A percentile compares a stretch with the other conserved stretches of the same genome.
Evolutionary conservation across 1,140 invertebrate species (phyloP).

Genomic region (Cheumatopsyche charites): DNA sequence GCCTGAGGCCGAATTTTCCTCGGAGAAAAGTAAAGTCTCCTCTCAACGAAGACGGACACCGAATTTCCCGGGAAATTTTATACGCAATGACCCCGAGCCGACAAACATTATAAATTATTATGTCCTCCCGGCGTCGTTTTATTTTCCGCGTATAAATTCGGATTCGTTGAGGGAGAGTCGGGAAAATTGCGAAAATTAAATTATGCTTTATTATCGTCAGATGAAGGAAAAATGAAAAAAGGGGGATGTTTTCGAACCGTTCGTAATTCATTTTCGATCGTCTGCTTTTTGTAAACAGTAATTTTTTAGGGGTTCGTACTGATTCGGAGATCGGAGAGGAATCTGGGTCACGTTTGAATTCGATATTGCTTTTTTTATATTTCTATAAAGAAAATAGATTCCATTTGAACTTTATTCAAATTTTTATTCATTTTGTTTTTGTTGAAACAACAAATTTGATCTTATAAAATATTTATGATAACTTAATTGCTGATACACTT

Average conservation of each 20-base stretch:
- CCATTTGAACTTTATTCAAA: not conserved
- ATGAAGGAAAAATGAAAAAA: not conserved
- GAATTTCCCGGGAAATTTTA: too few species aligned
- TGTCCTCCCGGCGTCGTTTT: not conserved
- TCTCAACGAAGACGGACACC: slow-evolving; percentile 20
- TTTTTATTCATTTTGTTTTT: too few species aligned
- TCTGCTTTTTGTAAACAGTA: not conserved
- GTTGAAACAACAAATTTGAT: too few species aligned
- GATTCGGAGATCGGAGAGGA: not conserved
- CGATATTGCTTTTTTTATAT: not conserved
- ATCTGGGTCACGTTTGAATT: slow-evolving; percentile 1
- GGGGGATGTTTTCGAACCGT: not conserved
- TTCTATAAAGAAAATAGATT: not conserved
- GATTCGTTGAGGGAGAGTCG: too few species aligned
- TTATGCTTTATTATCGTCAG: not conserved
- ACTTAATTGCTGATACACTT: too few species aligned
- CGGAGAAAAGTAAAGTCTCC: not conserved
- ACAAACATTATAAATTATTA: not conserved
- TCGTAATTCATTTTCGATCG: slow-evolving; percentile 2
- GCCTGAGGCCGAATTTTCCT: not conserved
- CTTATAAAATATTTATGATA: too few species aligned
- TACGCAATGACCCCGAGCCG: too few species aligned
- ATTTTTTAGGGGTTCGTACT: not conserved
- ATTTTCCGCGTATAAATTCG: not conserved
- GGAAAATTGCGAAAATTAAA: not conserved